phyloP scores from a whole-genome alignment of 2,797 vertebrate genomes.

The Helarctos malayanus region DNA sequence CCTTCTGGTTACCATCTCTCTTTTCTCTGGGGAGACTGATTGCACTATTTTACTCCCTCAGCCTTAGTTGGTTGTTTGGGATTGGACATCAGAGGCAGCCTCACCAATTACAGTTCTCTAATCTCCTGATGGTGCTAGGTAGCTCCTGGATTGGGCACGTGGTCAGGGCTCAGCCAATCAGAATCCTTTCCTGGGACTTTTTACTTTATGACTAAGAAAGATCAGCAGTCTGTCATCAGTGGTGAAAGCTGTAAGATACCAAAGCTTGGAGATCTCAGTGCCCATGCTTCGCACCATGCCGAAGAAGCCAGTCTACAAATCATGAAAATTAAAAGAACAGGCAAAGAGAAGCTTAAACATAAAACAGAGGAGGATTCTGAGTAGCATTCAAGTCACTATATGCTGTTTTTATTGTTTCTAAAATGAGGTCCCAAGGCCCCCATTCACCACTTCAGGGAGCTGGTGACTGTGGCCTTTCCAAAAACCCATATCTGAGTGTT shows the following conservation, averaged over 20 bases:
- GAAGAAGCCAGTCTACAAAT: neutral
- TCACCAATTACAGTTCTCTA: neutral
- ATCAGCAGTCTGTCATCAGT: neutral
- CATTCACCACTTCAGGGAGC: constrained; percentile 97
- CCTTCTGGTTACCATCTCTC: neutral
- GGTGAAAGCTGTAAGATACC: neutral
- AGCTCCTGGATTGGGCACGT: neutral
- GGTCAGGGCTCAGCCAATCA: neutral
- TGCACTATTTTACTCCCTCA: too few species aligned
- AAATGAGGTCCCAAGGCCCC: constrained; percentile 81
- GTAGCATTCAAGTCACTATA: neutral
- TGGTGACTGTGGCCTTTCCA: constrained; percentile 95
- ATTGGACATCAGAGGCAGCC: neutral
- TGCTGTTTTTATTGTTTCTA: neutral
- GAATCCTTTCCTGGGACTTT: neutral
- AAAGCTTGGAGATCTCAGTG: neutral
- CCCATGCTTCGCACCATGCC: neutral
- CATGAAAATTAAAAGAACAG: neutral
- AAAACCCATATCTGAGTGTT: constrained; percentile 94
- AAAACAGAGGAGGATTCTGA: neutral
- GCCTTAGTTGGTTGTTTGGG: neutral
- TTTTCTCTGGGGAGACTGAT: neutral
- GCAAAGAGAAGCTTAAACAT: neutral
- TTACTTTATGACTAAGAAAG: neutral
- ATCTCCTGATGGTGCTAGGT: neutral